phyloP scores from a whole-genome alignment of 2,888 invertebrate species.

The Agrochola macilenta region DNA sequence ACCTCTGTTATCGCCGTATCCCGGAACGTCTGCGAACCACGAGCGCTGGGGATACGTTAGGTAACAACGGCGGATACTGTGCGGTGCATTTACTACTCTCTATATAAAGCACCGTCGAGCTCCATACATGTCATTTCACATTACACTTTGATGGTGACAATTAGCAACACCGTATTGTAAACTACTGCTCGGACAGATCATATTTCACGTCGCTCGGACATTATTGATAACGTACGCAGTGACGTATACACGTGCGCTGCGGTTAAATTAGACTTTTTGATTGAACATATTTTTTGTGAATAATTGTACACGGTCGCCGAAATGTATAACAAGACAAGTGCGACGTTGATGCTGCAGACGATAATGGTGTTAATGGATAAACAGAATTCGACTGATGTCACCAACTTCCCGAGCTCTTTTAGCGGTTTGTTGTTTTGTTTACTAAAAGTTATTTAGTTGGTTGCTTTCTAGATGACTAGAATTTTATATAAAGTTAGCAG shows the following conservation, averaged over 20 bases:
- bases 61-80: conserved; percentile 71
- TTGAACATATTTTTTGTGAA: conserved; percentile 45
- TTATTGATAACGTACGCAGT: conserved; percentile 62
- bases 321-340: conserved; percentile 88
- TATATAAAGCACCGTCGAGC: conserved; percentile 81
- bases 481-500: background rate
- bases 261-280: conserved; percentile 25
- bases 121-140: conserved; percentile 77
- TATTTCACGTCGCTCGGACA: conserved; percentile 69
- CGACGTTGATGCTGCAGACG: conserved; percentile 88
- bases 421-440: conserved; percentile 79
- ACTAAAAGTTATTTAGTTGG: conserved; percentile 19
- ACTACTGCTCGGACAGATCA: conserved; percentile 62
- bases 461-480: background rate
- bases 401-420: conserved; percentile 80
- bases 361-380: conserved; percentile 89
- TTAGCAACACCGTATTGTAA: conserved; percentile 66
- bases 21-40: conserved; percentile 88
- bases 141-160: conserved; percentile 75
- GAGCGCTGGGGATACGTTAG: conserved; percentile 80
- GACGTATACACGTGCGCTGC: conserved; percentile 66
- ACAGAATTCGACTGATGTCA: conserved; percentile 85
- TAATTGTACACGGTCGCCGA: conserved; percentile 58
- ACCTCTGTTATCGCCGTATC: conserved; percentile 87
- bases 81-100: conserved; percentile 77